Conservation (phyloP, 2,113 vertebrate species). For the zebrafish (Danio rerio) region DNA sequence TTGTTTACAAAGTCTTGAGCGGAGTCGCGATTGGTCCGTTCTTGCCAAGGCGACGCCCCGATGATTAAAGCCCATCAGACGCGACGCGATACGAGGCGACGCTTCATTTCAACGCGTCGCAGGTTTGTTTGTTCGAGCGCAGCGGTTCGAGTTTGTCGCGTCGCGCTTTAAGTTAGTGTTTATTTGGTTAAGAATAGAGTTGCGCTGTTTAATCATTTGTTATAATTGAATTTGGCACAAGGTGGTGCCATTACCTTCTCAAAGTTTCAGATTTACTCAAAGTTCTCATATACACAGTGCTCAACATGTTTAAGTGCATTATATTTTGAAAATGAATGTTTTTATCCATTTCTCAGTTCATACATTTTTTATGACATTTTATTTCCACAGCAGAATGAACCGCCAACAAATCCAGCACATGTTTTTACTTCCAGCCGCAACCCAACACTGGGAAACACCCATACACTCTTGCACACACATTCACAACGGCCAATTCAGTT, state of each 20-base stretch:
- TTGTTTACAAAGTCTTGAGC: conserved; percentile 65
- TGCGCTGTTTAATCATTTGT: not conserved
- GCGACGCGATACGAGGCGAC: not conserved
- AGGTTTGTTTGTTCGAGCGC: not conserved
- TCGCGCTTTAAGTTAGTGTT: not conserved
- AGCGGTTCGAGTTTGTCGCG: not conserved
- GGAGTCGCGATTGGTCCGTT: conserved; percentile 56
- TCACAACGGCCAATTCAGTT: too few relatives aligned
- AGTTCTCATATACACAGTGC: too few relatives aligned
- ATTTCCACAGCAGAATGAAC: too few relatives aligned
- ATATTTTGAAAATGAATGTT: too few relatives aligned
- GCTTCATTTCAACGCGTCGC: not conserved
- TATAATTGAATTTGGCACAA: not conserved
- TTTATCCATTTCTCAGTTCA: too few relatives aligned
- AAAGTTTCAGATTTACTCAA: not conserved
- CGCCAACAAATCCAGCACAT: too few relatives aligned
- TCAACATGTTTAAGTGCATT: too few relatives aligned
- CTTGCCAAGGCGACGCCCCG: conserved; percentile 60
- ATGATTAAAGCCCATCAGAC: conserved; percentile 7
- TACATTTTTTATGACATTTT: too few relatives aligned
- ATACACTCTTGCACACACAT: too few relatives aligned
- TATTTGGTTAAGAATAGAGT: not conserved
- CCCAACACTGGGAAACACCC: too few relatives aligned
- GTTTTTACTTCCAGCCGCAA: too few relatives aligned
- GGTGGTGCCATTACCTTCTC: conserved; percentile 36